Conservation (phyloP, 2,888 invertebrate species). For the Rugalucina vietnamica region DNA sequence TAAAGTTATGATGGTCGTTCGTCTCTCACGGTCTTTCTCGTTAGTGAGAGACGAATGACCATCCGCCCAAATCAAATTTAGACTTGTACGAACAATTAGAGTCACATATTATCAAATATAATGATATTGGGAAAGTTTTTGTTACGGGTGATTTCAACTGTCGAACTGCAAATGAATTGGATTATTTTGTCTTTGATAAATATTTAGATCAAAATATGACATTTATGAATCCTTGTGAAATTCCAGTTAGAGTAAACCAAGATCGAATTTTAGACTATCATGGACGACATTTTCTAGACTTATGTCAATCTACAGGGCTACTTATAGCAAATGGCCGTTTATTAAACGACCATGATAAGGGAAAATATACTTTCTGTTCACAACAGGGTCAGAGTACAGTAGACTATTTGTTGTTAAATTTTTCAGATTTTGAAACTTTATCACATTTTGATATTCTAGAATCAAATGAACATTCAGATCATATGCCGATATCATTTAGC, state of each 20-base stretch:
- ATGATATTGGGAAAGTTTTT: background rate
- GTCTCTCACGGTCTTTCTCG: too few relatives aligned
- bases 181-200: conserved; percentile 4
- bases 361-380: background rate
- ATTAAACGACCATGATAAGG: background rate
- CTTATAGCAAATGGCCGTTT: background rate
- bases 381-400: background rate
- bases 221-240: background rate
- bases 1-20: too few relatives aligned
- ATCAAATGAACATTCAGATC: background rate
- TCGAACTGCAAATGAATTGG: background rate
- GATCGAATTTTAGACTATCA: background rate
- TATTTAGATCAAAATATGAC: background rate
- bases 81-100: conserved; percentile 8
- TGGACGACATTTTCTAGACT: background rate
- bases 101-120: background rate
- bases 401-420: background rate
- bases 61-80: too few relatives aligned
- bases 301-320: background rate
- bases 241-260: background rate
- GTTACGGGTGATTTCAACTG: conserved; percentile 16
- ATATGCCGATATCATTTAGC: background rate
- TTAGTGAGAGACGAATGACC: too few relatives aligned
- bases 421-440: background rate
- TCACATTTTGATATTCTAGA: conserved; percentile 1